A percentile compares a stretch with the other conserved stretches of the same genome.
These are phyloP conservation scores for Lutraria lutraria DNA, from an alignment of 2,888 invertebrate genomes.

Conservation along the genomic window DNA sequence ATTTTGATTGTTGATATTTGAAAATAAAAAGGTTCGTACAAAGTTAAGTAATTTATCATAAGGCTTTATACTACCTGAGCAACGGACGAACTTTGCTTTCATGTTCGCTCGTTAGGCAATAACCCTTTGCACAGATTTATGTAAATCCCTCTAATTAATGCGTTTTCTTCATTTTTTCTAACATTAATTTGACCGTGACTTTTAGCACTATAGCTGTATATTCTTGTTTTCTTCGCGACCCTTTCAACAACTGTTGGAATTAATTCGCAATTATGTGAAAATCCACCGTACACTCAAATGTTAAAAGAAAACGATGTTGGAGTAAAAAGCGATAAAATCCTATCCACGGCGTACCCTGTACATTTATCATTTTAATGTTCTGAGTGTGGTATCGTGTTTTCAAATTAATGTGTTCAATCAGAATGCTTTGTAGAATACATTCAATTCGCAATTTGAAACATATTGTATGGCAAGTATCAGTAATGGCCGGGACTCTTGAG, in stretches of 20 bases:
- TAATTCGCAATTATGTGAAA: slow-evolving; percentile 54
- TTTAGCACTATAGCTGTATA: slow-evolving; percentile 27
- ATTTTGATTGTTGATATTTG: slow-evolving; percentile 4
- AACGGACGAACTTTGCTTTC: background rate
- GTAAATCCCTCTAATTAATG: background rate
- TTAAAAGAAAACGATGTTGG: slow-evolving; percentile 33
- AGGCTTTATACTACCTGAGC: background rate
- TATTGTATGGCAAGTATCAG: slow-evolving; percentile 61
- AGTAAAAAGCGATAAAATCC: slow-evolving; percentile 26
- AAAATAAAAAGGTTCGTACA: background rate
- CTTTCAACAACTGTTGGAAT: slow-evolving; percentile 41
- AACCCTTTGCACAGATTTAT: slow-evolving; percentile 12
- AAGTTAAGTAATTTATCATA: background rate
- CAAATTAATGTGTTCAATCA: slow-evolving; percentile 65
- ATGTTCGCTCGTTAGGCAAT: slow-evolving; percentile 2
- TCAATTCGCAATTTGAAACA: slow-evolving; percentile 70
- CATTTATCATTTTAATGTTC: slow-evolving; percentile 74
- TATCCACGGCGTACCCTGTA: slow-evolving; percentile 43
- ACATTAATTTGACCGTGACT: slow-evolving; percentile 48
- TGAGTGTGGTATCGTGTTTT: slow-evolving; percentile 48
- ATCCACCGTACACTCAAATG: slow-evolving; percentile 55
- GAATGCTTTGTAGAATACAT: slow-evolving; percentile 54
- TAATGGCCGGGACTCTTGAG: slow-evolving; percentile 60
- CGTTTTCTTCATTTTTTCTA: background rate
- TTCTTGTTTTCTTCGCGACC: slow-evolving; percentile 31